Conservation (phyloP, 2,113 vertebrate genomes). For the Connochaetes taurinus region DNA sequence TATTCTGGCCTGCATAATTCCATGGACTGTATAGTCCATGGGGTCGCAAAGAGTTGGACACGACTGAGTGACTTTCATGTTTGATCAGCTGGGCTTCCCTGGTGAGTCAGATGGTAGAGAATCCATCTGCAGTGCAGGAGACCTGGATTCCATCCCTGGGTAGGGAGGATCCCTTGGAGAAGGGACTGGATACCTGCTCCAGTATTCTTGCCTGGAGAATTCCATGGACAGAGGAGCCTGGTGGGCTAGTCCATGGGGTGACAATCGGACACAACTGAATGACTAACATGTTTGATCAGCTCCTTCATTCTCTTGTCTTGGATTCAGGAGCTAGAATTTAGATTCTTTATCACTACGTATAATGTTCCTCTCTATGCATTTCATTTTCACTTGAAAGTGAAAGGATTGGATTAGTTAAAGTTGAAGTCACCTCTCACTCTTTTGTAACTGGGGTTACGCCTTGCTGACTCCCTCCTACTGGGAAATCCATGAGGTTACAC, state of each 20-base stretch:
- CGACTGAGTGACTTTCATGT: neutral
- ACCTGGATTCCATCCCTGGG: neutral
- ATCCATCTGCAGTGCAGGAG: neutral
- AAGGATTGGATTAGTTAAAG: neutral
- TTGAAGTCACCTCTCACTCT: neutral
- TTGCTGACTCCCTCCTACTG: neutral
- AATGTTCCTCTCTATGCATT: neutral
- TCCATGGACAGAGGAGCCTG: neutral
- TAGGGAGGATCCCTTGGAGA: neutral
- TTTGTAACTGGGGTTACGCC: neutral
- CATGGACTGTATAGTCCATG: neutral
- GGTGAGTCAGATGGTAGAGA: neutral
- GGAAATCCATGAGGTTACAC: neutral
- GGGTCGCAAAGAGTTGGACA: neutral
- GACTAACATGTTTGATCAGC: neutral
- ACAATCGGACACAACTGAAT: neutral
- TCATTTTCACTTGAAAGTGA: neutral
- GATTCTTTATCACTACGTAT: neutral
- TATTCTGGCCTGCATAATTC: neutral
- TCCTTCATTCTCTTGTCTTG: neutral
- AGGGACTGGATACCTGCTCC: neutral
- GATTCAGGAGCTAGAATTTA: neutral
- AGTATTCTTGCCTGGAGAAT: neutral
- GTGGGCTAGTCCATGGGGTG: neutral
- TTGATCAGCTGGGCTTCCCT: neutral